A percentile compares a stretch with the other conserved stretches of the same genome.
Conservation (phyloP, 2,888 invertebrate genomes). For the Seira ritae region DNA sequence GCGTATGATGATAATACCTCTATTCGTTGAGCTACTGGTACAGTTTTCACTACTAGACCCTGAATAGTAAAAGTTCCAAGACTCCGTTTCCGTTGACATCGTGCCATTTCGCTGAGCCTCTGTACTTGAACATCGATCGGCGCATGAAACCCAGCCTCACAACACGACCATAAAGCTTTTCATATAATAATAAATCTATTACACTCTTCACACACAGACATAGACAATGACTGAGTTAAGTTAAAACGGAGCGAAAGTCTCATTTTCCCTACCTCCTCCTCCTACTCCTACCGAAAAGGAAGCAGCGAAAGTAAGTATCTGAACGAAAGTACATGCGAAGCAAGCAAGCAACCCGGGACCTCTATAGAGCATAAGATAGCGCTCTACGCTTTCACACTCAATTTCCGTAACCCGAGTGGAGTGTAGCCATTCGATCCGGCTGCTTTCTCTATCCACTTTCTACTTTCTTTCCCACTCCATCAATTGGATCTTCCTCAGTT, state of each 20-base stretch:
- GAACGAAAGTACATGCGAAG: too few species aligned
- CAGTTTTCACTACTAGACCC: not conserved
- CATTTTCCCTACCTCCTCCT: too few species aligned
- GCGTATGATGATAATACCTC: not conserved
- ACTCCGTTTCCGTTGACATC: slow-evolving; percentile 69
- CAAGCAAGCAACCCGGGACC: too few species aligned
- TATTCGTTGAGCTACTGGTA: not conserved
- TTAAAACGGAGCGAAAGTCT: not conserved
- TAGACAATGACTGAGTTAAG: not conserved
- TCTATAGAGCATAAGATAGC: too few species aligned
- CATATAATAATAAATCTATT: slow-evolving; percentile 21
- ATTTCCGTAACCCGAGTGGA: too few species aligned
- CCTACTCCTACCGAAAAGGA: too few species aligned
- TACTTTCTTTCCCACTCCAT: too few species aligned
- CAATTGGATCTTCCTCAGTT: too few species aligned
- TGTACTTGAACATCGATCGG: slow-evolving; percentile 73
- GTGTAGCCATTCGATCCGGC: too few species aligned
- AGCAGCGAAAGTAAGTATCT: too few species aligned
- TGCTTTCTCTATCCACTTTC: too few species aligned
- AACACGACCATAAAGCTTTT: slow-evolving; percentile 15
- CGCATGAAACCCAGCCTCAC: slow-evolving; percentile 72
- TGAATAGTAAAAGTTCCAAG: slow-evolving; percentile 36
- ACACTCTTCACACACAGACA: not conserved
- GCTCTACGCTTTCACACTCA: too few species aligned
- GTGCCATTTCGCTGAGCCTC: slow-evolving; percentile 73